Evolutionary conservation across 2,113 vertebrate genomes (phyloP).

Genomic region (Ursus arctos): DNA sequence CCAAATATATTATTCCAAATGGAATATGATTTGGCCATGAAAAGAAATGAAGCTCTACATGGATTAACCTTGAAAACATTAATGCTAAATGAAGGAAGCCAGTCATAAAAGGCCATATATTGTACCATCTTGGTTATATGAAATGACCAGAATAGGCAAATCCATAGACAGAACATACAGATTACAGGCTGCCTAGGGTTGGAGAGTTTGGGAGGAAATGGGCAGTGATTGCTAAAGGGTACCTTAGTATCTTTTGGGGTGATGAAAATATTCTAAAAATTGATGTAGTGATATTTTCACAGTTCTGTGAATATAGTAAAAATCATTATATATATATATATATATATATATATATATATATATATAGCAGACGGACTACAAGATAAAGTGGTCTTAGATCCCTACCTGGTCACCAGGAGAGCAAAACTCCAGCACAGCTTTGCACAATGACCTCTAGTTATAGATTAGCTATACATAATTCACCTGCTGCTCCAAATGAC

Average conservation of each 20-base stretch:
- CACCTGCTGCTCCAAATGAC: constrained; percentile 21
- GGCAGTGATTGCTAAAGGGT: background rate
- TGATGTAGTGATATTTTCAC: background rate
- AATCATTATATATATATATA: background rate
- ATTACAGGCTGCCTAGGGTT: background rate
- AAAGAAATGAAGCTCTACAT: background rate
- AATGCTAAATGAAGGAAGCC: background rate
- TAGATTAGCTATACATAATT: constrained; percentile 35
- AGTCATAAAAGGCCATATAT: background rate
- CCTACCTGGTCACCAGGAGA: background rate
- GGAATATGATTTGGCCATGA: background rate
- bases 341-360: no score
- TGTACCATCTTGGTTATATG: background rate
- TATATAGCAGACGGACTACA: background rate
- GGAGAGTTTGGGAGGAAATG: background rate
- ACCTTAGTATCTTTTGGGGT: background rate
- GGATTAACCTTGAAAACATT: background rate
- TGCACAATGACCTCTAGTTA: background rate
- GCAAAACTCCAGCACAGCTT: background rate
- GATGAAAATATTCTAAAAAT: background rate
- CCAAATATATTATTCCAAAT: background rate
- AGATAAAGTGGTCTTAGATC: background rate
- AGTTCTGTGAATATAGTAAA: background rate
- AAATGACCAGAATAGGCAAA: background rate
- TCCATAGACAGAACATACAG: background rate